phyloP scores from a whole-genome alignment of 2,888 invertebrate species.

The Stramonita haemastoma region DNA sequence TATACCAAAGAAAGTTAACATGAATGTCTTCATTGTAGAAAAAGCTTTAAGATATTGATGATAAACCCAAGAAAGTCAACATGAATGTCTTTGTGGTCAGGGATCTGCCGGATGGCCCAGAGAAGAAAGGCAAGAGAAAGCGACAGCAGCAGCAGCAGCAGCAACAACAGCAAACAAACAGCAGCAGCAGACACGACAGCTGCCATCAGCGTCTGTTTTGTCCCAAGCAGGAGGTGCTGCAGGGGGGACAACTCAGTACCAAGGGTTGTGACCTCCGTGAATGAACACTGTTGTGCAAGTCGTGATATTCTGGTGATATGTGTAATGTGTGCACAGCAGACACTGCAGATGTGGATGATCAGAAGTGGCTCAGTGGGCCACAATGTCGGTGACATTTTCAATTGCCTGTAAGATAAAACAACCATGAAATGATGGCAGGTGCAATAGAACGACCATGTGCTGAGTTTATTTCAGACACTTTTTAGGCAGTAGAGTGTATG shows the following conservation, averaged over 20 bases:
- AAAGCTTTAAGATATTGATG: background rate
- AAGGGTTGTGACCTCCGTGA: conserved; percentile 1
- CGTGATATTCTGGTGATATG: background rate
- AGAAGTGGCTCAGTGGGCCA: background rate
- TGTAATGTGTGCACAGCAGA: background rate
- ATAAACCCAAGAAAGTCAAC: background rate
- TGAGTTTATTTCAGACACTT: too few species aligned
- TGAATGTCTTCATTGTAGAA: background rate
- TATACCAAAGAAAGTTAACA: conserved; percentile 70
- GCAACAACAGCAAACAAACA: background rate
- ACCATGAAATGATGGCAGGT: too few species aligned
- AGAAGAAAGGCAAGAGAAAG: conserved; percentile 13
- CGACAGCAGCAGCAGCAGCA: background rate
- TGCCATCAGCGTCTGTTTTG: background rate
- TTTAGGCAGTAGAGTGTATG: too few species aligned
- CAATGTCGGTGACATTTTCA: background rate
- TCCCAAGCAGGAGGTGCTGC: background rate
- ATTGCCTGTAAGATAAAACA: too few species aligned
- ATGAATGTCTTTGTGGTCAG: background rate
- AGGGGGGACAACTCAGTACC: background rate
- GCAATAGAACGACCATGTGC: too few species aligned
- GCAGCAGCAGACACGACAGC: background rate
- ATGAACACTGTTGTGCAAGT: background rate
- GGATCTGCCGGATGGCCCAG: background rate
- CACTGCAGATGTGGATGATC: background rate